Base-by-base conservation (phyloP, 2,797 vertebrate species). In the Pteropus rufus region DNA sequence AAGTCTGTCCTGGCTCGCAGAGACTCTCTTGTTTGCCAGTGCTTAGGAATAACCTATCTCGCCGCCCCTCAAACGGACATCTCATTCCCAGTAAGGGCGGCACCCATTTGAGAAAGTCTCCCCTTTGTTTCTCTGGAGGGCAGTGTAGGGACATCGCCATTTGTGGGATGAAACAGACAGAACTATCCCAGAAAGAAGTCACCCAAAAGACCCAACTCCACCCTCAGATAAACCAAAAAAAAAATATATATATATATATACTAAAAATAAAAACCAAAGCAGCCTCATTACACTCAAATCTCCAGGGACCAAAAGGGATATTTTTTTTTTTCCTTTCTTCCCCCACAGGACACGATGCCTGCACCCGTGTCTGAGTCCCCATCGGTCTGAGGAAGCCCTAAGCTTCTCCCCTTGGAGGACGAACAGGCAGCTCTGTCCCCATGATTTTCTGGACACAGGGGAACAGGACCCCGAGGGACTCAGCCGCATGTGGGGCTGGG, bases 401-500 rank as follows among this genome's bases (percentile, higher is more conserved):
- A 3, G n/a, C 1, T 49, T 62, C 49, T 69, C 23, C 58, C 31
- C 34, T 36, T n/a, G 10, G 54, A 95, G 85, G 31, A 76, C 36
- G 89, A 34, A 11, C 56, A 79, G 18, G 31, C 11, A 60, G 9
- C 29, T 91, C 7, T 21, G 16, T 56, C 44, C n/a, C 39, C 5
- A 56, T 34, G 62, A 95, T 60, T 94, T 72, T 79, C 34, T 7
- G 41, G 24, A 76, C 23, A 31, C 41, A 36, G 9, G n/a, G 26
- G 21, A 36, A 73, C 29, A 29, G 2, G 5, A 29, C n/a, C 72
- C 8, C 0, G 2, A 36, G 93, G 69, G 85, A 64, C 10, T 3
- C 0, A 0, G 14, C 9, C 24, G 18, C 0, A 0, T 10, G 46
- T 60, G 1, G 7, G 54, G 23, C 46, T 10, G 0, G 29, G 7